Percentiles rank a stretch among this genome's conserved stretches.
phyloP scores from a whole-genome alignment of 2,797 vertebrate genomes.

The Anabas testudineus region DNA sequence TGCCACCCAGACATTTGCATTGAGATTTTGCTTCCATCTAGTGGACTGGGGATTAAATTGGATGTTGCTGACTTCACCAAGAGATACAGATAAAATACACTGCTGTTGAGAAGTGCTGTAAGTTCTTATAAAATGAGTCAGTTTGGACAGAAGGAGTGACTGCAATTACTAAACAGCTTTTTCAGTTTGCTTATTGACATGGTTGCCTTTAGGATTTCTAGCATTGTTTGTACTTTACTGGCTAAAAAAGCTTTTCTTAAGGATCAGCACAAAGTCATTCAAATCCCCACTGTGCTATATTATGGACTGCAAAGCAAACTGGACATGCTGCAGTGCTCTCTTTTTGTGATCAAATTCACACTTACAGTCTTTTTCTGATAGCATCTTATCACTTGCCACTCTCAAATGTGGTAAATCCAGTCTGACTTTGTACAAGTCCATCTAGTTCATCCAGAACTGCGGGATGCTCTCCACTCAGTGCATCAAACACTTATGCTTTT shows the following conservation, averaged over 20 bases:
- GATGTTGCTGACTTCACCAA: background rate
- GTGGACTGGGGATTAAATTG: constrained; percentile 36
- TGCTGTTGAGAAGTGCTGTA: background rate
- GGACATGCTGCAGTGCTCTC: constrained; percentile 5
- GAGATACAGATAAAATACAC: no score
- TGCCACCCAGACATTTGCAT: background rate
- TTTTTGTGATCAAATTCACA: constrained; percentile 1
- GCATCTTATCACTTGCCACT: background rate
- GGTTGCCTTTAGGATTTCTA: no score
- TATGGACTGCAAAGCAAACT: background rate
- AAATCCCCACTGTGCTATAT: background rate
- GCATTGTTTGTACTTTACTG: background rate
- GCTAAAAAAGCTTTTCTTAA: no score
- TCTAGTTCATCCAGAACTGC: background rate
- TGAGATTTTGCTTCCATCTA: constrained; percentile 63
- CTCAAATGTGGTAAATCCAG: no score
- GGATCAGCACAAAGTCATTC: background rate
- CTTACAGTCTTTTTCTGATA: background rate
- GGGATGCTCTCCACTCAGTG: background rate
- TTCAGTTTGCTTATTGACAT: no score
- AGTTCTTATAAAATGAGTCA: no score
- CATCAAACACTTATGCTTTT: no score
- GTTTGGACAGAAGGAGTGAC: no score
- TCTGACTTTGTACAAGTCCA: background rate
- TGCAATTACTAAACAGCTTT: no score